These are phyloP conservation scores for Trematocara unimaculatum DNA, from an alignment of 2,113 vertebrate species.

Conservation along the genomic window DNA sequence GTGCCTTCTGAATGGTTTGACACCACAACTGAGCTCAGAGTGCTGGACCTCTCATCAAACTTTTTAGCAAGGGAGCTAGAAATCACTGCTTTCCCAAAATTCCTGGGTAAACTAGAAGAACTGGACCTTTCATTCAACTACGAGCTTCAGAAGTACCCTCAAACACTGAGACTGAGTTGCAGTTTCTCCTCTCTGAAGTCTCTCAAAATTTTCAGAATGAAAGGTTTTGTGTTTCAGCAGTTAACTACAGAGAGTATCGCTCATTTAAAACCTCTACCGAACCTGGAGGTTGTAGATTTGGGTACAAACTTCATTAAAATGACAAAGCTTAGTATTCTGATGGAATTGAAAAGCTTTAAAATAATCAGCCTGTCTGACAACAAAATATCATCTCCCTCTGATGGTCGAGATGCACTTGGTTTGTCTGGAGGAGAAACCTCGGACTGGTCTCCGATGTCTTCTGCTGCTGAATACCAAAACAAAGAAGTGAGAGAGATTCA, in stretches of 20 bases:
- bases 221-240: slow-evolving; percentile 87
- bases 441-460: slow-evolving; percentile 58
- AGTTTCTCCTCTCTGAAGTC: slow-evolving; percentile 77
- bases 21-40: slow-evolving; percentile 68
- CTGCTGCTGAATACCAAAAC: slow-evolving; percentile 37
- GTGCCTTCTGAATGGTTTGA: slow-evolving; percentile 79
- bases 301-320: slow-evolving; percentile 95
- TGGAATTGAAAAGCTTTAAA: slow-evolving; percentile 74
- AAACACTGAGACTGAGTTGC: slow-evolving; percentile 69
- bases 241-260: slow-evolving; percentile 66
- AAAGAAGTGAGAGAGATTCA: slow-evolving; percentile 75
- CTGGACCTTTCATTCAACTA: slow-evolving; percentile 95
- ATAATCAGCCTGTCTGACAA: slow-evolving; percentile 87
- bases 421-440: neutral
- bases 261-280: slow-evolving; percentile 68
- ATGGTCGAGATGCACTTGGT: slow-evolving; percentile 20
- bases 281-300: slow-evolving; percentile 85
- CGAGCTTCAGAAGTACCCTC: slow-evolving; percentile 78
- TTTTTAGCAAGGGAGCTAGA: slow-evolving; percentile 81
- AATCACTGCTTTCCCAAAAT: slow-evolving; percentile 72
- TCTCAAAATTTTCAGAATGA: slow-evolving; percentile 77
- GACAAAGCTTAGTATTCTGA: slow-evolving; percentile 76
- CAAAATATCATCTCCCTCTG: slow-evolving; percentile 87
- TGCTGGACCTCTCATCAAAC: slow-evolving; percentile 90
- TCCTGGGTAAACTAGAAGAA: slow-evolving; percentile 75